Conservation (phyloP, 2,797 vertebrate genomes). For the Rhinella marina region DNA sequence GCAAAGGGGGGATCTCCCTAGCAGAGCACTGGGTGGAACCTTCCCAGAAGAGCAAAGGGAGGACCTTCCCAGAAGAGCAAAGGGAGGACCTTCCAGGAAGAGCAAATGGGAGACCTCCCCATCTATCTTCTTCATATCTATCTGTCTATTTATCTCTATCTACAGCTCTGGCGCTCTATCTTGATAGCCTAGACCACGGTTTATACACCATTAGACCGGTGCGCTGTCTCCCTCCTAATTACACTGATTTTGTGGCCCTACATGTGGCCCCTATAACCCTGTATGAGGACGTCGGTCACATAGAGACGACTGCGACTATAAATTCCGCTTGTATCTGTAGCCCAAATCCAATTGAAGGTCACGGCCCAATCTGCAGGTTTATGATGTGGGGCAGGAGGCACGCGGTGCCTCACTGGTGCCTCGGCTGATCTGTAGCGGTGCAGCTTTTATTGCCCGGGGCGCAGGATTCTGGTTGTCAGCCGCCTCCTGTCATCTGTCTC, state of each 20-base stretch:
- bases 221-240: background rate
- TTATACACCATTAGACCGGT: too few relatives aligned
- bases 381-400: background rate
- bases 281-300: background rate
- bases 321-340: background rate
- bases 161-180: background rate
- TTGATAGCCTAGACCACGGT: background rate
- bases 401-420: background rate
- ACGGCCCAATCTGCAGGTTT: slow-evolving; percentile 3
- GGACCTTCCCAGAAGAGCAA: too few relatives aligned
- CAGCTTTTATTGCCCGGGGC: background rate
- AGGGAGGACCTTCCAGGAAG: too few relatives aligned
- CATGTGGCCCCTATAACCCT: background rate
- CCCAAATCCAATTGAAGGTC: background rate
- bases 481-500: background rate
- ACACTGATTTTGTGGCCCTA: too few relatives aligned
- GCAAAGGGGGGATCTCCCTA: too few relatives aligned
- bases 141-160: background rate
- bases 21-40: too few relatives aligned
- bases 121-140: background rate
- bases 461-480: background rate
- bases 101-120: too few relatives aligned
- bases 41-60: too few relatives aligned
- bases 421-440: background rate
- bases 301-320: background rate